Evolutionary conservation across 2,797 vertebrate genomes (phyloP), one percentile per base, ranked within the genome.

Genomic region (Oryzias sinensis): DNA sequence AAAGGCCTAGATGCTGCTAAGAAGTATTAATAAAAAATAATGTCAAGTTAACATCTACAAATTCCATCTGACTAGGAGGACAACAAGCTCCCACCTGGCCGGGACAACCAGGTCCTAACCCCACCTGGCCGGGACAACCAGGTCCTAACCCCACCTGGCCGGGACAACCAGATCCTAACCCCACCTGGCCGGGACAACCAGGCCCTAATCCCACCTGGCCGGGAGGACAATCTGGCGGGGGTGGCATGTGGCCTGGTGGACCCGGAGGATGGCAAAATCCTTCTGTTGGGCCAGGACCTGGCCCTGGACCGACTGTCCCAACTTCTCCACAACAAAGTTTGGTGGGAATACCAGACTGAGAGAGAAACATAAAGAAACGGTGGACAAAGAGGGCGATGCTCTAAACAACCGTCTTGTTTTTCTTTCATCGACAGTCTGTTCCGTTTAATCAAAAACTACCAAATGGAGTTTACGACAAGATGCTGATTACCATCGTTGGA

Each of bases 401-500:
- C 3, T 59, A 55, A 59, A 65, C 18, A 20, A 11, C 4, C 59
- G 9, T 59, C 37, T 46, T 33, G 25, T 49, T 47, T 8, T 58
- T 41, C 43, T 14, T 15, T 25, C 47, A 15, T 56, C 54, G 4
- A 25, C 79, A 87, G 87, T 0, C 0, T 0, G 40, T 82, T 27
- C 84, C 83, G 0, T 73, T 51, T 43, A 0, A 1, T 0, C 7
- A 45, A 3, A 0, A 0, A 0, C 52, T 88, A 11, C 59, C 49
- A 0, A 0, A 0, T 1, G 84, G 87, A 53, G 2, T 74, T 37
- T 2, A 40, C 4, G 51, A 80, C 48, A 82, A 78, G 45, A 16
- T 76, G 44, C 57, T 83, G n/a, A 84, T 88, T 60, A 77, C 62
- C 62, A 84, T 88, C 40, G 0, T 0, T 22, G 87, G 84, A 65